These are phyloP conservation scores for Hipparchia semele DNA, from an alignment of 2,888 invertebrate species.

Conservation along the genomic window DNA sequence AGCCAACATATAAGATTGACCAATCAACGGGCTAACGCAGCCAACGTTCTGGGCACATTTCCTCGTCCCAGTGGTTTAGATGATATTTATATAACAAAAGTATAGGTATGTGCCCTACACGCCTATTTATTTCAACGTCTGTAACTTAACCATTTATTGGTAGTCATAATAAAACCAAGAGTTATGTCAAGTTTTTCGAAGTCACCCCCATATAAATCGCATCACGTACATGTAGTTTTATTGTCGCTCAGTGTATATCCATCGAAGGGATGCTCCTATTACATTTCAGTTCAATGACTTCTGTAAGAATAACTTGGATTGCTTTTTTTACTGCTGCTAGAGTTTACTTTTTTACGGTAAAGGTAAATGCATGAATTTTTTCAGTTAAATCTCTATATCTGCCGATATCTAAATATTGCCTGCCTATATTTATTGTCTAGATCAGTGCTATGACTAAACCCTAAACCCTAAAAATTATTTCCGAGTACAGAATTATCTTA, in stretches of 20 bases:
- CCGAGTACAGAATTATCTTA: too few species aligned
- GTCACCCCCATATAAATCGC: slow-evolving; percentile 35
- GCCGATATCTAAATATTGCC: too few species aligned
- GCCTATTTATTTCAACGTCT: not conserved
- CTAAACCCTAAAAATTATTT: too few species aligned
- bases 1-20: too few species aligned
- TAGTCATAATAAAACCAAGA: not conserved
- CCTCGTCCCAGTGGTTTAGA: too few species aligned
- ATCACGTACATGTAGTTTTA: slow-evolving; percentile 40
- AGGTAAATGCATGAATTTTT: not conserved
- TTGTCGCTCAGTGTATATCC: slow-evolving; percentile 38
- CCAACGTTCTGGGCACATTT: too few species aligned
- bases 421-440: too few species aligned
- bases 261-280: slow-evolving; percentile 32
- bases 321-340: slow-evolving; percentile 37
- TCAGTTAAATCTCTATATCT: not conserved
- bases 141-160: not conserved
- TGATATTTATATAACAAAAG: not conserved
- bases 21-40: too few species aligned
- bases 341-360: slow-evolving; percentile 5
- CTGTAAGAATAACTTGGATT: slow-evolving; percentile 39
- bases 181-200: not conserved
- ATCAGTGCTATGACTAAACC: too few species aligned
- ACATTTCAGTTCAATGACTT: slow-evolving; percentile 36
- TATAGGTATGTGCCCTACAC: not conserved